Percentiles rank a stretch among this genome's conserved stretches.
Evolutionary conservation across 2,888 invertebrate species (phyloP).

Genomic region (Melikaiella ostensackeni): DNA sequence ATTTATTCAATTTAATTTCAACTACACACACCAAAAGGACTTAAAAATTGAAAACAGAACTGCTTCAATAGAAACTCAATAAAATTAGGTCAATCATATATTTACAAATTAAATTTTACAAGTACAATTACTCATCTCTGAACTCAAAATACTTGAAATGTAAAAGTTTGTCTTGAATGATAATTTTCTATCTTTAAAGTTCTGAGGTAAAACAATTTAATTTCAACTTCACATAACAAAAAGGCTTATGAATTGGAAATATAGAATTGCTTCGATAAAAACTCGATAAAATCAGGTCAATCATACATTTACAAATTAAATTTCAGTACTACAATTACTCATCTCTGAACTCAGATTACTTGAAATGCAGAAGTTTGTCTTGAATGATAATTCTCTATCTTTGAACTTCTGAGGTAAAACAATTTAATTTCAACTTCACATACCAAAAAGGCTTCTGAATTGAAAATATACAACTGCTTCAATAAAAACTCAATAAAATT

Average conservation of each 20-base stretch:
- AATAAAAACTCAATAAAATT: too few species aligned
- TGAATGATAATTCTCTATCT: not conserved
- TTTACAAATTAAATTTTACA: too few species aligned
- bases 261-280: not conserved
- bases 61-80: not conserved
- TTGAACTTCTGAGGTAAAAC: not conserved
- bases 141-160: not conserved
- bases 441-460: not conserved
- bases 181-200: not conserved
- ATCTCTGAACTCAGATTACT: too few species aligned
- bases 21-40: not conserved
- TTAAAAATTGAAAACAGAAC: not conserved
- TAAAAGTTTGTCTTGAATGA: not conserved
- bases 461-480: not conserved
- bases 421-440: not conserved
- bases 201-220: not conserved
- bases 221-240: not conserved
- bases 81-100: not conserved
- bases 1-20: not conserved
- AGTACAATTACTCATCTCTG: too few species aligned
- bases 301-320: not conserved
- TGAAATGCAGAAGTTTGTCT: not conserved
- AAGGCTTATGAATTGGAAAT: not conserved
- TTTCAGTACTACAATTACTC: too few species aligned
- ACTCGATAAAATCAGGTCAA: not conserved